A percentile compares a stretch with the other conserved stretches of the same genome.
phyloP scores from a whole-genome alignment of 2,113 vertebrate genomes.

The Cisticola juncidis region DNA sequence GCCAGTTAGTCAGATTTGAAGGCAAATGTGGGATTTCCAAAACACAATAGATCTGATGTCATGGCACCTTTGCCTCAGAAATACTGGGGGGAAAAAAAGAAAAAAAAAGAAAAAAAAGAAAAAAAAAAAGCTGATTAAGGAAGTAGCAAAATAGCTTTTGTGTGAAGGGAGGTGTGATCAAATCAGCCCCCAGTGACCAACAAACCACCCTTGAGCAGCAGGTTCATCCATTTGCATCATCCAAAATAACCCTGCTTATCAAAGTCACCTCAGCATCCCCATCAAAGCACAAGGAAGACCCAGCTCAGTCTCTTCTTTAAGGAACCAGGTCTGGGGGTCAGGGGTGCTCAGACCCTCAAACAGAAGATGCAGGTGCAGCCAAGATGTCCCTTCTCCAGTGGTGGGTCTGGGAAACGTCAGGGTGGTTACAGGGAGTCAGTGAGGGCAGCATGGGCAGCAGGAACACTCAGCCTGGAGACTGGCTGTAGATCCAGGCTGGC shows the following conservation, averaged over 20 bases:
- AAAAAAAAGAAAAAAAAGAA: not conserved
- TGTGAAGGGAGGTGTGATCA: not conserved
- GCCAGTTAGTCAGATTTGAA: not conserved
- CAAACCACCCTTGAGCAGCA: not conserved
- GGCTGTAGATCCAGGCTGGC: not conserved
- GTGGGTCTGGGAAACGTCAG: not conserved
- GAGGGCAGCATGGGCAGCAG: not conserved
- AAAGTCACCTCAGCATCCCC: not conserved
- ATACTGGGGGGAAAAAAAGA: not conserved
- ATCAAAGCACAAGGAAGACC: not conserved
- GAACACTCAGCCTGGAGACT: not conserved
- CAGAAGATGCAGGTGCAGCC: not conserved
- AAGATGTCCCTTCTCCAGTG: rapidly evolving
- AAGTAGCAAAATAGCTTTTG: not conserved
- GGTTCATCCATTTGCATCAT: not conserved
- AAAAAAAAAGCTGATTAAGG: not conserved
- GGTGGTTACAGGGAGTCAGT: no score
- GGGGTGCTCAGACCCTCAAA: not conserved
- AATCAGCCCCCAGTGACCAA: not conserved
- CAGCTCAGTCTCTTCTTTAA: not conserved
- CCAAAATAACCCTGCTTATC: not conserved
- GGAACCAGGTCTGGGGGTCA: not conserved
- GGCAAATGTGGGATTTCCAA: not conserved
- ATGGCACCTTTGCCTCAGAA: not conserved
- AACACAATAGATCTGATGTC: not conserved